Base-by-base conservation (phyloP, 2,888 invertebrate species). In the Polydrusus tereticollis region DNA sequence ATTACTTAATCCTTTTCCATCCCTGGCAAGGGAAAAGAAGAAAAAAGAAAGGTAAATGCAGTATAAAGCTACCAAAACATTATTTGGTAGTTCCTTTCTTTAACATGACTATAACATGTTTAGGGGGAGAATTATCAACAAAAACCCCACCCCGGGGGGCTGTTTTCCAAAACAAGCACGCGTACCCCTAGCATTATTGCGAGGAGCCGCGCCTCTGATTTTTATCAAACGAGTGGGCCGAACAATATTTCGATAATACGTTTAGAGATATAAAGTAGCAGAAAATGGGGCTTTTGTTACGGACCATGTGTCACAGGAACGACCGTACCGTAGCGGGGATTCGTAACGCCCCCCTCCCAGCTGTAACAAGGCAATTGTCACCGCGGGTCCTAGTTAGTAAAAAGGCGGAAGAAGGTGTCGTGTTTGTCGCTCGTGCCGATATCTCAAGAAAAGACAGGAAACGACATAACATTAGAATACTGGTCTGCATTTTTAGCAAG, bases 111-210 rank as follows among this genome's bases (percentile, higher is more conserved):
- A 45, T 45, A 23, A 47, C 2, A 23, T 23, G n/a, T 21, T n/a
- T 47, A 23, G 47, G 58, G 20, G 57, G 12, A 26, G 33, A 67
- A 45, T 20, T 26, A 29, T 29, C 21, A 58, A 41, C 57, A 66
- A 33, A 18, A 23, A 29, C 57, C 45, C 20, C 21, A 41, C 45
- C 6, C 29, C 65, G 70, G 77, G 79, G 78, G 77, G 77, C 73
- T 78, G 78, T 79, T 78, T 79, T 75, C 66, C 72, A 76, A 80
- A 80, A 80, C 80, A 80, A 78, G 78, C 68, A 69, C 79, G 80
- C 79, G 80, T 79, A 78, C 33, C 52, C 23, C 21, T 20, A 21
- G 52, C 26, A 68, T 60, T 38, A 50, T n/a, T 60, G 23, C 36
- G 3, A 21, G 63, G 16, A 33, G 64, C 77, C 77, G 71, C 74